Base-by-base conservation (phyloP, 1,140 invertebrate species). In the Aphidius gifuensis region DNA sequence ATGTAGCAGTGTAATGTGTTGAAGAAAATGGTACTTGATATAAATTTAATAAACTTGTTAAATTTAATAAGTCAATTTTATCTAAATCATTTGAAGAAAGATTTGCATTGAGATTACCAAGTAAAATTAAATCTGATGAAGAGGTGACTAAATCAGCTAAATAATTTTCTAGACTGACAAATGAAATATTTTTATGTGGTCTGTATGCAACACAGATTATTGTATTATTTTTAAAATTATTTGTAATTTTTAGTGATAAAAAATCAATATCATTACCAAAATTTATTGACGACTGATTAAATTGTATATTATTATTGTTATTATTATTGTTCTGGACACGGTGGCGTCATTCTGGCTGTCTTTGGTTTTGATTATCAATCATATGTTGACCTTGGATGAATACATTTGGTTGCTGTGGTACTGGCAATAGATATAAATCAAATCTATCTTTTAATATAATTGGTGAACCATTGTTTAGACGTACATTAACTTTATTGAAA, bases 31-130 rank as follows among this genome's bases (percentile, higher is more conserved):
- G 55, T 3, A 57, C 55, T 45, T 39, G 6, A 11, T 9, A 45
- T 6, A 57, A 11, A 8, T 9, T 7, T 8, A 43, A 9, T 16
- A 6, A 1, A 6, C 5, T 2, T 5, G 11, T 5, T 9, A 54
- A 54, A 40, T 39, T 54, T 6, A 5, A 11, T 9, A 54, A 32
- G 8, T 54, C 9, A 5, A 7, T 3, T 5, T 21, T 5, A n/a
- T 57, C 55, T 9, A 1, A 21, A 32, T 32, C 5, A 44, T 42
- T 43, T 5, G n/a, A 5, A 5, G 7, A 39, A 5, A 57, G 5
- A 43, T 44, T 16, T 9, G 43, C n/a, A 57, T 57, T 57, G 5
- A 57, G 40, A 21, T 57, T 40, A 1, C 55, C 55, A 21, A 44
- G 5, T 5, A 57, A 3, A 42, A 57, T 57, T 11, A 45, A 7